Conservation (phyloP, 2,797 vertebrate species). For the Pipistrellus nathusii region DNA sequence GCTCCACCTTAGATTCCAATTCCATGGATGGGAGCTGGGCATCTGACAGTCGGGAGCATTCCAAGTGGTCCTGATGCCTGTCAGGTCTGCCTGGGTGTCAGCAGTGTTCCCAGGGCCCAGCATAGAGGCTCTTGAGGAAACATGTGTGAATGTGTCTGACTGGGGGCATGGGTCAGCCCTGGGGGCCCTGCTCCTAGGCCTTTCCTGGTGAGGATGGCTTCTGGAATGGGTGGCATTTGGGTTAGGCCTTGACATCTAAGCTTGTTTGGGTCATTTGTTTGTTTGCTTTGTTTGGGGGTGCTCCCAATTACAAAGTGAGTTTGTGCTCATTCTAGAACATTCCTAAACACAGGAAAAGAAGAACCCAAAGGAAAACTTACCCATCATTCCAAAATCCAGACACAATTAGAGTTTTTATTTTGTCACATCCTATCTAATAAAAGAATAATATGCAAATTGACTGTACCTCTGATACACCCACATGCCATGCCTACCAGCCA, state of each 20-base stretch:
- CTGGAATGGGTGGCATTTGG: background rate
- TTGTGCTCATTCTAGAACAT: background rate
- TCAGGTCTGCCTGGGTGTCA: background rate
- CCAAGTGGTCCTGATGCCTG: background rate
- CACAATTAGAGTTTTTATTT: background rate
- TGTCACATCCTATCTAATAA: too few species aligned
- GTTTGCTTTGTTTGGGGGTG: background rate
- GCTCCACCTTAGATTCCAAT: background rate
- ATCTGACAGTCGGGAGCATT: background rate
- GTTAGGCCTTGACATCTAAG: background rate
- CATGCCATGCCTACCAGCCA: too few species aligned
- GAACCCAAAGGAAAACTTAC: background rate
- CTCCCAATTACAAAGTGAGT: background rate
- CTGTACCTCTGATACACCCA: too few species aligned
- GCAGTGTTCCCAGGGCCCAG: background rate
- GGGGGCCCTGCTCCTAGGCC: background rate
- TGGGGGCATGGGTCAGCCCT: too few species aligned
- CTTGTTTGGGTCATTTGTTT: background rate
- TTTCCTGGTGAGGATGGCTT: background rate
- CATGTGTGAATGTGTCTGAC: too few species aligned
- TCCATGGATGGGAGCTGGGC: fast-evolving
- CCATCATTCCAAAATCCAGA: background rate
- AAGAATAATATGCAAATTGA: too few species aligned
- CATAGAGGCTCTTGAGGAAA: background rate
- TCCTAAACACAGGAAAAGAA: conserved; percentile 13